Conservation (phyloP, 2,888 invertebrate species). For the Caenorhabditis drosophilae region DNA sequence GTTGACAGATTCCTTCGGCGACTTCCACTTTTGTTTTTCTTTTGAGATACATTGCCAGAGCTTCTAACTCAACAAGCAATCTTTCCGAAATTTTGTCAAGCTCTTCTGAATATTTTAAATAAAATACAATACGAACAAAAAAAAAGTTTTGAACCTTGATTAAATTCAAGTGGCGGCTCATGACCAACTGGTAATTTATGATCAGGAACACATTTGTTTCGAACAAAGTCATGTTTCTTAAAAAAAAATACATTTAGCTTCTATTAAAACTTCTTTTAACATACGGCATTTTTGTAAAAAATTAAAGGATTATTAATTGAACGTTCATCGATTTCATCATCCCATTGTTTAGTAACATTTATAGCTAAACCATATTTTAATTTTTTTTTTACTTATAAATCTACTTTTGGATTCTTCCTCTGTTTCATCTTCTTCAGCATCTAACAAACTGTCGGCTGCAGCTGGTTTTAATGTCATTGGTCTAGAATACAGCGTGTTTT, state of each 20-base stretch:
- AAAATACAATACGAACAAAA: too few species aligned
- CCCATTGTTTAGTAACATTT: slow-evolving; percentile 1
- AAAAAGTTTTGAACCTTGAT: slow-evolving; percentile 6
- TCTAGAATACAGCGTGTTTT: slow-evolving; percentile 9
- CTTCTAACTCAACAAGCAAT: slow-evolving; percentile 36
- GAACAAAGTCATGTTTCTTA: slow-evolving; percentile 29
- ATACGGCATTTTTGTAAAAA: slow-evolving; percentile 31
- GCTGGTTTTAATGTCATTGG: slow-evolving; percentile 2
- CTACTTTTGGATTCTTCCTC: slow-evolving; percentile 3
- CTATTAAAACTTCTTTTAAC: not conserved
- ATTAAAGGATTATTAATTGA: slow-evolving; percentile 19
- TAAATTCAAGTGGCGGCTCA: slow-evolving; percentile 26
- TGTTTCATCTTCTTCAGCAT: slow-evolving; percentile 16
- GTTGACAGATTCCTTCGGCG: slow-evolving; percentile 47
- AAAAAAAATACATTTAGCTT: not conserved
- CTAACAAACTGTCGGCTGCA: slow-evolving; percentile 4
- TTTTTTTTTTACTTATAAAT: not conserved
- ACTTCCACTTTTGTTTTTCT: slow-evolving; percentile 39
- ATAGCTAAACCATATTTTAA: not conserved
- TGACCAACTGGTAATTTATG: slow-evolving; percentile 31
- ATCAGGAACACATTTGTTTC: slow-evolving; percentile 32
- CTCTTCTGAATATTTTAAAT: slow-evolving; percentile 25
- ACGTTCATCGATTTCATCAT: slow-evolving; percentile 23
- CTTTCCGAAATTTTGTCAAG: slow-evolving; percentile 21
- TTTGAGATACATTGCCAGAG: slow-evolving; percentile 28